phyloP scores from a whole-genome alignment of 2,888 invertebrate species.

The Rhingia rostrata region DNA sequence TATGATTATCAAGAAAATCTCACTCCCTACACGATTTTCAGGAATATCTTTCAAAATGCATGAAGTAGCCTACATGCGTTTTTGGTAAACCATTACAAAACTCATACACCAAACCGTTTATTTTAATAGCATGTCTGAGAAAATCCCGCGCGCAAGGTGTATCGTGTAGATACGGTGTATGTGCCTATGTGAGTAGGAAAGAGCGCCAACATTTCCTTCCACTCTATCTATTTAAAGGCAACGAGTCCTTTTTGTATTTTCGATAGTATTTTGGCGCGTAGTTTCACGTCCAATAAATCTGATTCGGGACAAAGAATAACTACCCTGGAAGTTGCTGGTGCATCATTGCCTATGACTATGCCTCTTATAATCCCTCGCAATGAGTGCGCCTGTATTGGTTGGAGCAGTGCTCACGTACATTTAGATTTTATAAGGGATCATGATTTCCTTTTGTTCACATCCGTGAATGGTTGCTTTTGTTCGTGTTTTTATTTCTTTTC shows the following conservation, averaged over 20 bases:
- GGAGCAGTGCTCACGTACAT: conserved; percentile 46
- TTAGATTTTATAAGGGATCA: conserved; percentile 49
- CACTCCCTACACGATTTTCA: no score
- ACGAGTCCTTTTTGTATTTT: conserved; percentile 46
- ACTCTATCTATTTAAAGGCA: conserved; percentile 3
- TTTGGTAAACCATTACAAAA: no score
- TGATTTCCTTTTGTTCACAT: conserved; percentile 66
- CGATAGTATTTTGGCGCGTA: conserved; percentile 67
- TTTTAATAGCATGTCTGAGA: background rate
- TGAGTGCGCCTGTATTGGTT: conserved; percentile 16
- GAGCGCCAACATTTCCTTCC: conserved; percentile 57
- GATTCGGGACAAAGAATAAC: conserved; percentile 21
- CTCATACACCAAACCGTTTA: no score
- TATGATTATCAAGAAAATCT: no score
- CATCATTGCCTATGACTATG: background rate
- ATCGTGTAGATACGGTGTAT: background rate
- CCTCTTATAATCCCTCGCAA: conserved; percentile 27
- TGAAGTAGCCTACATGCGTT: no score
- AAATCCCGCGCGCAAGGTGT: conserved; percentile 54
- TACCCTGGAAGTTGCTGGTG: conserved; percentile 21
- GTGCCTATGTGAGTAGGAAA: conserved; percentile 7
- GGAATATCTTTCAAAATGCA: no score
- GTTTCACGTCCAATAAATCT: conserved; percentile 56
- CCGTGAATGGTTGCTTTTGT: conserved; percentile 63
- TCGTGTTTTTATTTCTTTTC: conserved; percentile 35